phyloP scores from a whole-genome alignment of 2,797 vertebrate species.

The Danio choprae region DNA sequence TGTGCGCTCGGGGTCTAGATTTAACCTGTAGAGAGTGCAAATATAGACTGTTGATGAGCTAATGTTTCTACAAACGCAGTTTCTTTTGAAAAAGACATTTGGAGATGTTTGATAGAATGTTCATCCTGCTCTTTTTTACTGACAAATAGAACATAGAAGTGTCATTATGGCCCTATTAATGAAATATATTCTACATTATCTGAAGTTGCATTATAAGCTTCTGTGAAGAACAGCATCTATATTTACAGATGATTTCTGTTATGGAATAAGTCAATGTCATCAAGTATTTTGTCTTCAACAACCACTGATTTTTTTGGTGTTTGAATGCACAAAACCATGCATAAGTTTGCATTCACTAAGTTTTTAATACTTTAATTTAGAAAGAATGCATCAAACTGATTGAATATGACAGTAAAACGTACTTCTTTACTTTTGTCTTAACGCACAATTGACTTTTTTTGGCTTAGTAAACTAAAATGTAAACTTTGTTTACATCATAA shows the following conservation, averaged over 20 bases:
- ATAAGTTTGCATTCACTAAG: too few species aligned
- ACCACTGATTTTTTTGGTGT: background rate
- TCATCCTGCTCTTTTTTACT: background rate
- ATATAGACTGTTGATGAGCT: too few species aligned
- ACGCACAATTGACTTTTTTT: too few species aligned
- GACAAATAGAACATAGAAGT: background rate
- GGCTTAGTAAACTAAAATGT: too few species aligned
- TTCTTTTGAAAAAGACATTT: background rate
- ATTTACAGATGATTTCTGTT: too few species aligned
- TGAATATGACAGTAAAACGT: too few species aligned
- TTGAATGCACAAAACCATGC: background rate
- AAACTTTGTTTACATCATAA: too few species aligned
- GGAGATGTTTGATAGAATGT: background rate
- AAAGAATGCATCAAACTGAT: too few species aligned
- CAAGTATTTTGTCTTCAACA: background rate
- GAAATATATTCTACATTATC: background rate
- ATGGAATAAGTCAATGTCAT: background rate
- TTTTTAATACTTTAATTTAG: too few species aligned
- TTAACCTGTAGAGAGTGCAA: conserved; percentile 81
- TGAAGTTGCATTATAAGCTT: background rate
- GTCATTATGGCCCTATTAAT: background rate
- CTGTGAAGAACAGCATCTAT: background rate
- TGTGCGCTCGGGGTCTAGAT: conserved; percentile 92
- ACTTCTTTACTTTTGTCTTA: too few species aligned
- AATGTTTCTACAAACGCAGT: background rate